A percentile compares a stretch with the other conserved stretches of the same genome.
Evolutionary conservation across 2,113 vertebrate species (phyloP).

Genomic region (Larimichthys polyactis): DNA sequence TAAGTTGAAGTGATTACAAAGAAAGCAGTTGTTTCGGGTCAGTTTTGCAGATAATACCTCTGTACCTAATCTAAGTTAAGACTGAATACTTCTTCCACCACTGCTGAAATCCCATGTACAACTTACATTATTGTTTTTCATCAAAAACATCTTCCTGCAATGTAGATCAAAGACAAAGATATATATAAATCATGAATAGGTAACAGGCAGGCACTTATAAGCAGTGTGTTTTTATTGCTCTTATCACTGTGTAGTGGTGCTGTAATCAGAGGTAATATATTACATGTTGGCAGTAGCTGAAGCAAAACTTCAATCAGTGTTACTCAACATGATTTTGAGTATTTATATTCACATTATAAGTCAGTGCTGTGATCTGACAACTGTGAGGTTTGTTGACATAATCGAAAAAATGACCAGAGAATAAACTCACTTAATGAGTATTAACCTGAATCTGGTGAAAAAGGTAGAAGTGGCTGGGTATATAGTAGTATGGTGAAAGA

Average conservation of each 20-base stretch:
- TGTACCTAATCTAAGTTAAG: background rate
- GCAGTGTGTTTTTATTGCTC: background rate
- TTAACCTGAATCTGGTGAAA: no score
- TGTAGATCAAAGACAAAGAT: background rate
- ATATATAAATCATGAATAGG: background rate
- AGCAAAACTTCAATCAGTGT: background rate
- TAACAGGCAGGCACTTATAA: background rate
- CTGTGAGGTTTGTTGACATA: background rate
- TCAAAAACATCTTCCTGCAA: background rate
- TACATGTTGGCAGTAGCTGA: background rate
- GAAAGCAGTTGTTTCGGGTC: background rate
- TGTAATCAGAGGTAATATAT: background rate
- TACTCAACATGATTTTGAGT: background rate
- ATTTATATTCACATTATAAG: background rate
- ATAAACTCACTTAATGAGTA: background rate
- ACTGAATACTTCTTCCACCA: background rate
- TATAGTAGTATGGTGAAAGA: background rate
- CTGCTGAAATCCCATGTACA: background rate
- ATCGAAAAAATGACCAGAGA: no score
- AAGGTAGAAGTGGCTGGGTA: background rate
- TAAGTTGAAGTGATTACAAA: background rate
- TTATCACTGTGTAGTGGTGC: background rate
- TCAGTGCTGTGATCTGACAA: background rate
- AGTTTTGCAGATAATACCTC: no score
- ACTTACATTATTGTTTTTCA: background rate